A percentile compares a stretch with the other conserved stretches of the same genome.
These are phyloP conservation scores for Alcedo atthis DNA, from an alignment of 2,797 vertebrate genomes.

Conservation along the genomic window DNA sequence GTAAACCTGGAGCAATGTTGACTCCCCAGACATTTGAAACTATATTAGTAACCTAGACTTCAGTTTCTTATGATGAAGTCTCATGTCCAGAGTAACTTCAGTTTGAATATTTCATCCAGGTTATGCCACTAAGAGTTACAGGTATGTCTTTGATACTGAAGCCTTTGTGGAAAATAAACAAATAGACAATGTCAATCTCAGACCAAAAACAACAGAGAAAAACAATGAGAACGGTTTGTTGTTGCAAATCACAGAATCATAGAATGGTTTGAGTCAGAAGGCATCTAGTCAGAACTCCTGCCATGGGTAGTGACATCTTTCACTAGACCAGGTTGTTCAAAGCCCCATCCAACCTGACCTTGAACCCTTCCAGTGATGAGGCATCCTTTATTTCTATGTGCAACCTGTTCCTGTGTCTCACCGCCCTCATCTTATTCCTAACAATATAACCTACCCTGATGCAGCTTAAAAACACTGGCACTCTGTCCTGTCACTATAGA, in stretches of 20 bases:
- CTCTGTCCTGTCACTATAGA: rapidly evolving
- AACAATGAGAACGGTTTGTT: rapidly evolving
- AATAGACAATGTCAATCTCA: background rate
- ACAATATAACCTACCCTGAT: background rate
- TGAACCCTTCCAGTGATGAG: rapidly evolving
- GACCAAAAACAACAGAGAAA: too few relatives aligned
- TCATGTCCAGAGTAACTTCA: background rate
- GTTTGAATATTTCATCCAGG: background rate
- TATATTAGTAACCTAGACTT: background rate
- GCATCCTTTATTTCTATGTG: background rate
- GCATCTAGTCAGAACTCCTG: background rate
- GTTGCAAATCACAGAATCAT: background rate
- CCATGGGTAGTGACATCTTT: background rate
- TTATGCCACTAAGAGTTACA: background rate
- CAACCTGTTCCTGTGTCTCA: background rate
- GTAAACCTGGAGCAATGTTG: rapidly evolving
- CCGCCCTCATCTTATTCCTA: background rate
- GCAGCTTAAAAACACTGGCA: rapidly evolving
- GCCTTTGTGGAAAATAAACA: background rate
- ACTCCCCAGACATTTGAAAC: background rate
- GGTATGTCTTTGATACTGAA: background rate
- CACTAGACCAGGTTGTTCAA: background rate
- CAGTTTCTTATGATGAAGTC: background rate
- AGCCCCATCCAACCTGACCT: rapidly evolving
- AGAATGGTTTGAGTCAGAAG: background rate